These are phyloP conservation scores for Porphyrio hochstetteri DNA, from an alignment of 2,113 vertebrate genomes.

Conservation along the genomic window DNA sequence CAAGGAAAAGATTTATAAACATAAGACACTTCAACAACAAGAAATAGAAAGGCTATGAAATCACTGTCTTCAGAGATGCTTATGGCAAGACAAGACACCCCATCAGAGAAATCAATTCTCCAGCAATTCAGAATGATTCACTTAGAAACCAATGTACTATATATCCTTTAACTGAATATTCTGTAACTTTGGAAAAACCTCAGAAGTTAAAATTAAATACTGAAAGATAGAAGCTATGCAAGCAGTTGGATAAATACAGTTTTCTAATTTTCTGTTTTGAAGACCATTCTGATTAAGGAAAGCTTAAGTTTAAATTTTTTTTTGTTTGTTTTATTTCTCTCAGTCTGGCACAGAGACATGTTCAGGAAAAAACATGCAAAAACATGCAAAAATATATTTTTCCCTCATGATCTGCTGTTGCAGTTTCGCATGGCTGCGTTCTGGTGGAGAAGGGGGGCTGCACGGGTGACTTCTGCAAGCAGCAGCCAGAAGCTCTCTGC, in stretches of 20 bases:
- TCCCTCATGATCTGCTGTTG: neutral
- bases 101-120: neutral
- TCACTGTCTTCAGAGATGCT: neutral
- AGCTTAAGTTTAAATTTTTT: neutral
- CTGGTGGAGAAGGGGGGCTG: too few relatives aligned
- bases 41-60: neutral
- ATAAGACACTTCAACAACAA: neutral
- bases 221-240: neutral
- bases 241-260: neutral
- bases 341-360: neutral
- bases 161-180: neutral
- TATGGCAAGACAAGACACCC: neutral
- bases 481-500: too few relatives aligned
- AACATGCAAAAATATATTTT: neutral
- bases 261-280: conserved; percentile 4
- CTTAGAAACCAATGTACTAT: neutral
- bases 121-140: neutral
- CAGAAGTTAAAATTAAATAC: neutral
- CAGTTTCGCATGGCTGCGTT: too few relatives aligned
- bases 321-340: neutral
- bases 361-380: neutral
- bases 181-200: neutral
- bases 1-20: neutral
- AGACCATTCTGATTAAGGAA: neutral
- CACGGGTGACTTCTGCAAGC: too few relatives aligned